Conservation (phyloP, 2,797 vertebrate genomes). For the Pantherophis alleghaniensis region DNA sequence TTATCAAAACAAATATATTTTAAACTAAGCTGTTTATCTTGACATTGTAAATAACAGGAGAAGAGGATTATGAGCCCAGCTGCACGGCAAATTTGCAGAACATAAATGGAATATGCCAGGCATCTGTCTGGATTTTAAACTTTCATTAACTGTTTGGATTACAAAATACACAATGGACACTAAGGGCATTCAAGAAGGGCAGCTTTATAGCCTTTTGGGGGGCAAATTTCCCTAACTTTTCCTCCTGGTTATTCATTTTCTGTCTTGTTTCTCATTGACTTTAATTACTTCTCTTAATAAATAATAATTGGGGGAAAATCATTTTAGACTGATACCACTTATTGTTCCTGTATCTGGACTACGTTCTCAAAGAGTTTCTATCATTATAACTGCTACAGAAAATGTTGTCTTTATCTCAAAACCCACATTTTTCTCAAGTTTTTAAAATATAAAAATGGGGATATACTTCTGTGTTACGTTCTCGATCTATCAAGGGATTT, state of each 20-base stretch:
- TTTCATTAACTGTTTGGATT: neutral
- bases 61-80: slow-evolving; percentile 6
- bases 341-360: neutral
- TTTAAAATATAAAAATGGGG: neutral
- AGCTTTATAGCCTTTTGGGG: neutral
- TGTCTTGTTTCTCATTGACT: neutral
- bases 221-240: neutral
- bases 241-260: neutral
- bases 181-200: neutral
- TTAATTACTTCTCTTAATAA: neutral
- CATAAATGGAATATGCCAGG: neutral
- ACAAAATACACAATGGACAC: neutral
- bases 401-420: neutral
- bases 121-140: neutral
- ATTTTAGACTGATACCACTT: neutral
- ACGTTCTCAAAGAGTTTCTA: neutral
- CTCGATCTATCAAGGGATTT: neutral
- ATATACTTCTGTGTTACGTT: neutral
- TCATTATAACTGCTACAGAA: neutral
- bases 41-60: slow-evolving; percentile 9
- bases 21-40: slow-evolving; percentile 12
- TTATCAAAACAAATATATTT: slow-evolving; percentile 18
- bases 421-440: neutral
- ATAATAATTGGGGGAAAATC: neutral
- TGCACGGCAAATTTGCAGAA: neutral